A percentile compares a stretch with the other conserved stretches of the same genome.
Conservation (phyloP, 1,140 invertebrate genomes). For the Drosophila chauvacae region DNA sequence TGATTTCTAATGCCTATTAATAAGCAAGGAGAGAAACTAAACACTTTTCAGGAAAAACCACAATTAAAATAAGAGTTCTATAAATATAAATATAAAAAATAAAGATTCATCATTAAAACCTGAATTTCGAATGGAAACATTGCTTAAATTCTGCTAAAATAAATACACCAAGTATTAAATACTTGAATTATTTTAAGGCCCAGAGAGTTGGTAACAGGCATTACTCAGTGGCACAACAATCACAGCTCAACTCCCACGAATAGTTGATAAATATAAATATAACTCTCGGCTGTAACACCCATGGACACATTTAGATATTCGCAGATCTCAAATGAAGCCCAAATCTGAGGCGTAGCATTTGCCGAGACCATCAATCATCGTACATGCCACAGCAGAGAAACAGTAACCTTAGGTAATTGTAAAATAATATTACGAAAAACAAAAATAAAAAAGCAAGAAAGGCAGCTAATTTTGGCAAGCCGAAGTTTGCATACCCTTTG, state of each 20-base stretch:
- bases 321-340: constrained; percentile 31
- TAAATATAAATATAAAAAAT: neutral
- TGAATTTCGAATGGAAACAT: neutral
- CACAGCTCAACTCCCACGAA: constrained; percentile 1
- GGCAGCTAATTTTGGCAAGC: neutral
- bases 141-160: neutral
- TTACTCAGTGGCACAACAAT: neutral
- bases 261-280: constrained; percentile 23
- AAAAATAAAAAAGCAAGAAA: neutral
- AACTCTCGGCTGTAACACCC: neutral
- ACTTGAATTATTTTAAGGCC: too few species aligned
- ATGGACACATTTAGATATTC: neutral
- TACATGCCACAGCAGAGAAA: constrained; percentile 11
- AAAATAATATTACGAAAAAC: constrained; percentile 7
- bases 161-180: too few species aligned
- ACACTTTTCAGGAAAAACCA: neutral
- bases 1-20: neutral
- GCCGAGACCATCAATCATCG: constrained; percentile 53
- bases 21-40: neutral
- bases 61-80: neutral
- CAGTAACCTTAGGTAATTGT: constrained; percentile 39
- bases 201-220: neutral
- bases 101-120: neutral
- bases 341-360: constrained; percentile 15
- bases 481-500: neutral